Base-by-base conservation (phyloP, 2,113 vertebrate genomes). In the Amphiprion ocellaris region DNA sequence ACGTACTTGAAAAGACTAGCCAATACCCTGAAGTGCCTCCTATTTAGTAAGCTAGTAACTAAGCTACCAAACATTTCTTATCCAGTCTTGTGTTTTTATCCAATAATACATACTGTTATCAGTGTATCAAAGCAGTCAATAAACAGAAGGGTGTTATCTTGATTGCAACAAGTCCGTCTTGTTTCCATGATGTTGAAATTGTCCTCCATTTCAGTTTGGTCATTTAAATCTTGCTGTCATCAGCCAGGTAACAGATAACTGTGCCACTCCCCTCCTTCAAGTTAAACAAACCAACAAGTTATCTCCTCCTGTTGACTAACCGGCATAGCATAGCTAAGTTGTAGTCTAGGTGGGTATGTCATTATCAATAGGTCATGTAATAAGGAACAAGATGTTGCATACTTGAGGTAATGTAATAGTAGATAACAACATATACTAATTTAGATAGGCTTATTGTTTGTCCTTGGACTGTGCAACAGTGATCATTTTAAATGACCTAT, bases 231-330 rank as follows among this genome's bases (percentile, higher is more conserved):
- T 52, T 10, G 16, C 23, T 64, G 83, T 69, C 58, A 77, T 1
- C 9, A 15, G 16, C 10, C 11, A 68, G 67, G 44, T 74, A 59
- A 68, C 10, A 1, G 8, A 5, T 5, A 61, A 15, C 19, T 54
- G 68, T 49, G 60, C 82, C 87, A 81, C 87, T 81, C 71, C 56
- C 66, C 65, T 85, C n/a, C 15, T 58, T 14, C 14, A 49, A 12
- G 9, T 37, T 62, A 15, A 54, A 66, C 47, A 67, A 62, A 52
- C 50, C 52, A 55, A 11, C 15, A 23, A 16, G 39, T 46, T 14
- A 17, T 55, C 30, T 53, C 44, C 33, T 75, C 49, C 24, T 81
- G 70, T 10, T 77, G 12, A 0, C 0, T 58, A 10, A 16, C 3
- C 10, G 19, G 3, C 12, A 19, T 7, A 65, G 10, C 6, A 11